Percentiles rank a stretch among this genome's conserved stretches.
These are phyloP conservation scores for Odontothrips loti DNA, from an alignment of 2,888 invertebrate species.

Conservation along the genomic window DNA sequence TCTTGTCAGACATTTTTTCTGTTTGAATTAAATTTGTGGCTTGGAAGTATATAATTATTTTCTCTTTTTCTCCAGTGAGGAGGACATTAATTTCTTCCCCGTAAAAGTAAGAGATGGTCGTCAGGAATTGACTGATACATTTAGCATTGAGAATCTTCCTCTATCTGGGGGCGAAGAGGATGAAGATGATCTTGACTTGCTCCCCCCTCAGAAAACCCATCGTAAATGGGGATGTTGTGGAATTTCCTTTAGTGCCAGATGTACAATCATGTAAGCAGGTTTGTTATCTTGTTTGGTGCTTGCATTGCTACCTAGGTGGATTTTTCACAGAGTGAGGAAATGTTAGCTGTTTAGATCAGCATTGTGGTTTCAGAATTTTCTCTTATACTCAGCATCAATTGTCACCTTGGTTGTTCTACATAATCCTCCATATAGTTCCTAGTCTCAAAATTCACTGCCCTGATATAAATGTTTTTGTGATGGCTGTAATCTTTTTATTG, in stretches of 20 bases:
- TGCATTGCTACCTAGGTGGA: too few species aligned
- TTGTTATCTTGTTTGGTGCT: neutral
- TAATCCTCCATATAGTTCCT: too few species aligned
- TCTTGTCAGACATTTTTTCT: slow-evolving; percentile 30
- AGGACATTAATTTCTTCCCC: slow-evolving; percentile 54
- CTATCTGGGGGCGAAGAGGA: slow-evolving; percentile 52
- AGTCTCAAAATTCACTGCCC: too few species aligned
- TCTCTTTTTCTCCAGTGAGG: slow-evolving; percentile 46
- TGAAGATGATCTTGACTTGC: slow-evolving; percentile 49
- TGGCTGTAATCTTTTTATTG: too few species aligned
- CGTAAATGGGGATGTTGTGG: slow-evolving; percentile 47
- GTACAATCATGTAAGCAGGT: neutral
- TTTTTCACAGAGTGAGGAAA: too few species aligned
- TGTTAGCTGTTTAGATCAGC: too few species aligned
- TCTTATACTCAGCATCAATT: too few species aligned
- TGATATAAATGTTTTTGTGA: too few species aligned
- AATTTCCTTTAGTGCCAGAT: neutral
- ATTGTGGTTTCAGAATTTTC: too few species aligned
- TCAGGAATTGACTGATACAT: slow-evolving; percentile 57
- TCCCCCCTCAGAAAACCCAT: slow-evolving; percentile 48
- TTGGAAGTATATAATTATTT: neutral
- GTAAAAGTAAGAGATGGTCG: slow-evolving; percentile 44
- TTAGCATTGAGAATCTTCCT: slow-evolving; percentile 60
- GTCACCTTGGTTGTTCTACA: too few species aligned
- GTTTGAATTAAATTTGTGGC: neutral